These are phyloP conservation scores for Aleiodes sp. DNA, from an alignment of 1,140 invertebrate genomes.

Conservation along the genomic window DNA sequence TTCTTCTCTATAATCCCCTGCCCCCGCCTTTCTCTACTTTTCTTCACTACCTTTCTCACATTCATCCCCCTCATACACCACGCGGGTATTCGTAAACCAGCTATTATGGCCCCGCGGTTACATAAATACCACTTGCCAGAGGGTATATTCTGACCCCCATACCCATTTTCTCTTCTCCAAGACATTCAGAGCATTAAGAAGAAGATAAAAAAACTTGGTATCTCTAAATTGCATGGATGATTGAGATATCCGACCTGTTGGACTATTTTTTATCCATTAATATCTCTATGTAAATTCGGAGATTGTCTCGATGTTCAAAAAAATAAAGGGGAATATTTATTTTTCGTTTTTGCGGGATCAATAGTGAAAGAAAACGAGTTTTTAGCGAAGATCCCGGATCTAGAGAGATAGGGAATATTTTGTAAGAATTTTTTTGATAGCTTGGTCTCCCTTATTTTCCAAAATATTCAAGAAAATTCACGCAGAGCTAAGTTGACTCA, in stretches of 20 bases:
- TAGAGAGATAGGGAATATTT: too few relatives aligned
- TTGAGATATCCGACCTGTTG: slow-evolving; percentile 8
- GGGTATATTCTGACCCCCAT: slow-evolving; percentile 7
- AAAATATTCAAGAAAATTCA: too few relatives aligned
- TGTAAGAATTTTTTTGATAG: too few relatives aligned
- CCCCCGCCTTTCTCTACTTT: too few relatives aligned
- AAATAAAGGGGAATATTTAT: too few relatives aligned
- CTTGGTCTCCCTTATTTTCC: too few relatives aligned
- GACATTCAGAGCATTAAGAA: slow-evolving; percentile 1
- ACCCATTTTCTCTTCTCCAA: background rate
- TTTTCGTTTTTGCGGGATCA: too few relatives aligned
- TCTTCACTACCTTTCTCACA: background rate
- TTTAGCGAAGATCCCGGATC: too few relatives aligned
- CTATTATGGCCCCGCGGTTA: slow-evolving; percentile 9
- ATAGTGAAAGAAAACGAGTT: too few relatives aligned
- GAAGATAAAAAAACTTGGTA: background rate
- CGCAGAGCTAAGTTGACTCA: too few relatives aligned
- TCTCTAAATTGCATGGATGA: slow-evolving; percentile 4
- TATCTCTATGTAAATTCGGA: background rate
- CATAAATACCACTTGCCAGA: slow-evolving; percentile 17
- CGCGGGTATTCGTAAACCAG: background rate
- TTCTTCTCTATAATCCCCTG: background rate
- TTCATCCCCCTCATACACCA: background rate
- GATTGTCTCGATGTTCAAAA: too few relatives aligned
- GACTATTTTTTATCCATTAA: too few relatives aligned